phyloP scores from a whole-genome alignment of 2,113 vertebrate genomes.

The Malaclemys terrapin region DNA sequence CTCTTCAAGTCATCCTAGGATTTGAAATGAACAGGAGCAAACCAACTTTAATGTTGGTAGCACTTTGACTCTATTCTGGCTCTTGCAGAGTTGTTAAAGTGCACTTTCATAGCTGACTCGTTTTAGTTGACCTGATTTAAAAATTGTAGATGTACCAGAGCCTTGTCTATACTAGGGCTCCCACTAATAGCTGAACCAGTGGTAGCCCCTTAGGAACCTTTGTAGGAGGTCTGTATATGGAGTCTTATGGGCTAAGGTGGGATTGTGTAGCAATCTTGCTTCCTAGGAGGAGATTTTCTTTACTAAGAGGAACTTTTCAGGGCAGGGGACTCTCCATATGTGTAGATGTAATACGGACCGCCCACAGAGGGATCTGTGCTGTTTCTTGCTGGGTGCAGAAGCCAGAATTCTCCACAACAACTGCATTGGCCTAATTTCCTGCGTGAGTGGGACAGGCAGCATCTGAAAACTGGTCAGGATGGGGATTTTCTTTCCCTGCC shows the following conservation, averaged over 20 bases:
- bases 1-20: accelerated
- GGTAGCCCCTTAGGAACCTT: accelerated
- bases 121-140: not conserved
- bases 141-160: too few species aligned
- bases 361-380: not conserved
- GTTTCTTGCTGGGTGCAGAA: not conserved
- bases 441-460: accelerated
- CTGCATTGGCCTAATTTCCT: not conserved
- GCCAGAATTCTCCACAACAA: too few species aligned
- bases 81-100: too few species aligned
- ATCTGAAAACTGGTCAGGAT: not conserved
- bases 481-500: not conserved
- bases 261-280: too few species aligned
- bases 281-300: too few species aligned
- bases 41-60: accelerated
- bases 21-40: accelerated
- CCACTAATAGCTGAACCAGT: accelerated
- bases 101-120: not conserved
- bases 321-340: accelerated
- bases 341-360: accelerated
- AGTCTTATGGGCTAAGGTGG: too few species aligned
- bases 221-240: accelerated
- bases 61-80: not conserved
- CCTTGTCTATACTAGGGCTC: accelerated
- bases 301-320: not conserved